These are phyloP conservation scores for Spisula subtruncata DNA, from an alignment of 2,888 invertebrate species.

Conservation along the genomic window DNA sequence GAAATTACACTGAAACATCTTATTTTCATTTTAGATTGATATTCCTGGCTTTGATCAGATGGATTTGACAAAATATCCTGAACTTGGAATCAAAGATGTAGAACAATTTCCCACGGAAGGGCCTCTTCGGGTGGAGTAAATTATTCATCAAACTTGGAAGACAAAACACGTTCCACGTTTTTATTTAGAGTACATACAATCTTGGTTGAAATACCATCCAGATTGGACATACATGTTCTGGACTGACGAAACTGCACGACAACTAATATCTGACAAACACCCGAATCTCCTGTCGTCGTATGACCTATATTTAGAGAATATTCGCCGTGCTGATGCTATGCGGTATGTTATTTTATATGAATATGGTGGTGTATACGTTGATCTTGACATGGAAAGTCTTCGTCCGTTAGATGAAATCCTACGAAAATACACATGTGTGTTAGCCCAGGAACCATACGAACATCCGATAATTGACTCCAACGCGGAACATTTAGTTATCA, in stretches of 20 bases:
- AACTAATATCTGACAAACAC: constrained; percentile 81
- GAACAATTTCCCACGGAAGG: constrained; percentile 62
- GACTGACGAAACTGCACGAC: constrained; percentile 84
- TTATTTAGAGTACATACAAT: constrained; percentile 80
- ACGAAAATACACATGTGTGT: constrained; percentile 79
- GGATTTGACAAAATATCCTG: constrained; percentile 48
- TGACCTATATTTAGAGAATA: constrained; percentile 81
- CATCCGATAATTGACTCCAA: constrained; percentile 82
- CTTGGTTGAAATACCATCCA: constrained; percentile 83
- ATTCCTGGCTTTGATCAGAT: constrained; percentile 51
- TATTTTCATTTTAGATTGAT: constrained; percentile 38
- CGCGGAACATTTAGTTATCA: constrained; percentile 81
- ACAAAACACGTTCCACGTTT: constrained; percentile 75
- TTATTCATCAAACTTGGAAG: constrained; percentile 85
- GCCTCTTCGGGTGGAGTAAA: constrained; percentile 61
- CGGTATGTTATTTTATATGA: constrained; percentile 85
- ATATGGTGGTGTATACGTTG: constrained; percentile 86
- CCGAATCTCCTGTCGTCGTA: constrained; percentile 79
- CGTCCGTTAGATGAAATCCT: constrained; percentile 77
- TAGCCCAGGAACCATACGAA: constrained; percentile 83
- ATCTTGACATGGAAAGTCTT: constrained; percentile 85
- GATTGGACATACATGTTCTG: constrained; percentile 87
- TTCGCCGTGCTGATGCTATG: constrained; percentile 84
- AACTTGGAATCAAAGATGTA: constrained; percentile 53
- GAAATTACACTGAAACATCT: too few relatives aligned